Conservation (phyloP, 2,113 vertebrate genomes). For the Columbina picui region DNA sequence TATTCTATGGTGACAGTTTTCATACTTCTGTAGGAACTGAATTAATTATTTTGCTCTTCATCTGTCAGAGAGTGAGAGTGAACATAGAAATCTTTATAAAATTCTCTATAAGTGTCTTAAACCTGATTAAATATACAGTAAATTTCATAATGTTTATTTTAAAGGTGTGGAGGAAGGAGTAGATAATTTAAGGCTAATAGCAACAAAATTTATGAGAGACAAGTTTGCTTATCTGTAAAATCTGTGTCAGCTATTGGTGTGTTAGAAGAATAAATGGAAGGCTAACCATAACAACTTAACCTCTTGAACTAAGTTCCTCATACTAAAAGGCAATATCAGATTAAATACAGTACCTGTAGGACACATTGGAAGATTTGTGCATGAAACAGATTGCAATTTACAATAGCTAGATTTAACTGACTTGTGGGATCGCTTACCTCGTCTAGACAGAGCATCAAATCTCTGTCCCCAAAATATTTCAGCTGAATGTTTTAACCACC, state of each 20-base stretch:
- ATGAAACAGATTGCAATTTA: not conserved
- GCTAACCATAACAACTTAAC: not conserved
- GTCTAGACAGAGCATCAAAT: not conserved
- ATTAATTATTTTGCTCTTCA: conserved; percentile 21
- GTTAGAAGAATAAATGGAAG: not conserved
- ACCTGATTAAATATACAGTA: not conserved
- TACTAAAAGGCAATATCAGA: not conserved
- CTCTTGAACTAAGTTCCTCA: not conserved
- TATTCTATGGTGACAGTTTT: not conserved
- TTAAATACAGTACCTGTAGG: not conserved
- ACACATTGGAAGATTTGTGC: not conserved
- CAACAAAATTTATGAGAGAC: not conserved
- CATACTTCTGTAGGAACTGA: conserved; percentile 8
- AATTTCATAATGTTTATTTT: not conserved
- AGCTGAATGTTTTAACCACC: not conserved
- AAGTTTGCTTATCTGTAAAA: not conserved
- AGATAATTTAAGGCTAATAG: not conserved
- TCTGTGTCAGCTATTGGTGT: not conserved
- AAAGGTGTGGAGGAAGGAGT: not conserved
- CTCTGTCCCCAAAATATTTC: not conserved
- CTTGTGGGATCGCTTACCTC: not conserved
- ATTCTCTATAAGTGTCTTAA: conserved; percentile 29
- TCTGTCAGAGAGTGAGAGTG: conserved; percentile 39
- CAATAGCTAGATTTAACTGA: not conserved
- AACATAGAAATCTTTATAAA: not conserved